Conservation (phyloP, 2,113 vertebrate species). For the Aphelocoma coerulescens region DNA sequence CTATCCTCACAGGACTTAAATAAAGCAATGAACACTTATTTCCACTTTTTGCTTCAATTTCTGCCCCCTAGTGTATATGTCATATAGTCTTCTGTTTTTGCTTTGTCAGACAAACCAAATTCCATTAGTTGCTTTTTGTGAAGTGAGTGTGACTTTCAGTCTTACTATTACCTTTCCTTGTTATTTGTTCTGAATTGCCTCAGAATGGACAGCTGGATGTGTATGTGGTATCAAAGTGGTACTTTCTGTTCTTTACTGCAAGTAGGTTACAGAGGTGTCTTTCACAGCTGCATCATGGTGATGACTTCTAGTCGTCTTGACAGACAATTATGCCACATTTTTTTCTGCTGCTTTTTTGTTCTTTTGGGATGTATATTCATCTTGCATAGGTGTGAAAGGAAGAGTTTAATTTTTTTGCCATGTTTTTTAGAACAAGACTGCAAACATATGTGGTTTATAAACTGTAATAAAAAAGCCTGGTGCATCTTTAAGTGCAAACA, state of each 20-base stretch:
- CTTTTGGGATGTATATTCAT: background rate
- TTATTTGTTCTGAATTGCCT: background rate
- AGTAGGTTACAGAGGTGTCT: background rate
- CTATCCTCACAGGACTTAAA: background rate
- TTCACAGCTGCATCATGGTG: background rate
- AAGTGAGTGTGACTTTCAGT: background rate
- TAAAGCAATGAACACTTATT: background rate
- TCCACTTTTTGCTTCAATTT: background rate
- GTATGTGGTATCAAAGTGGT: background rate
- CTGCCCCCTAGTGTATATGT: background rate
- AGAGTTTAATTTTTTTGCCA: background rate
- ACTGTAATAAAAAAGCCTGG: background rate
- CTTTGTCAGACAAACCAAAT: background rate
- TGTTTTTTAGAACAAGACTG: background rate
- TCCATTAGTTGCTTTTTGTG: background rate
- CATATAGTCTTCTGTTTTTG: background rate
- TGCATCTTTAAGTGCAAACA: background rate
- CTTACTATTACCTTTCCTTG: background rate
- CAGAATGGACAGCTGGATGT: background rate
- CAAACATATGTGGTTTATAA: background rate
- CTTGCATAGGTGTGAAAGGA: background rate
- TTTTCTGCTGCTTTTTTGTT: background rate
- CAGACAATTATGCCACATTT: background rate
- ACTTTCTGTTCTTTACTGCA: background rate
- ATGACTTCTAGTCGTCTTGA: background rate